Percentiles rank a stretch among this genome's conserved stretches.
Conservation (phyloP, 1,140 invertebrate species). For the Pseudachorutes palmiensis region DNA sequence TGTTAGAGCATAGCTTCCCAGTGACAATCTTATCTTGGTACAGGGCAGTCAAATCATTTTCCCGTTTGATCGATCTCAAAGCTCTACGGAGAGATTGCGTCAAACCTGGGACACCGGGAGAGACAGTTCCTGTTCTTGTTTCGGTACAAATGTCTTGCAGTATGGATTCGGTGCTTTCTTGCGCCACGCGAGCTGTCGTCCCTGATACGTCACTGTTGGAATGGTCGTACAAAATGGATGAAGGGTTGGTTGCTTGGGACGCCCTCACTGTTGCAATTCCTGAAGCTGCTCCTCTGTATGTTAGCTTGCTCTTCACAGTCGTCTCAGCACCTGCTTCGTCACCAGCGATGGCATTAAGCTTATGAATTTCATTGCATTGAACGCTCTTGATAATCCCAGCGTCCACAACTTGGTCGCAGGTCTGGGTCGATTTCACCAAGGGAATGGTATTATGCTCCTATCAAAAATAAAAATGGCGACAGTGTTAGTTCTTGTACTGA, state of each 20-base stretch:
- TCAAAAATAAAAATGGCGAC: not conserved
- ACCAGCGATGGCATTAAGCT: slow-evolving; percentile 7
- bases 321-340: slow-evolving; percentile 20
- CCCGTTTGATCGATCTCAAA: slow-evolving; percentile 40
- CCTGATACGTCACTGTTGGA: slow-evolving; percentile 47
- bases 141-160: slow-evolving; percentile 52
- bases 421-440: slow-evolving; percentile 19
- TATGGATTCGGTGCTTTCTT: slow-evolving; percentile 45
- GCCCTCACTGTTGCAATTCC: slow-evolving; percentile 15
- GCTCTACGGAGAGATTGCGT: slow-evolving; percentile 56
- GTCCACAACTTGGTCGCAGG: slow-evolving; percentile 24
- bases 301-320: slow-evolving; percentile 18
- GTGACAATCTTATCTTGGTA: slow-evolving; percentile 50
- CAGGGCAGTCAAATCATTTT: slow-evolving; percentile 59
- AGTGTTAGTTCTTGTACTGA: not conserved
- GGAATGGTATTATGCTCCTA: slow-evolving; percentile 25
- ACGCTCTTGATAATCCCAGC: slow-evolving; percentile 23
- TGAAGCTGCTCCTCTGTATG: not conserved
- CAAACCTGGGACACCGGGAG: slow-evolving; percentile 54
- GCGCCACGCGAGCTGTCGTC: slow-evolving; percentile 44
- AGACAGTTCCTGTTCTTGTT: slow-evolving; percentile 49
- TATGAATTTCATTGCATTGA: slow-evolving; percentile 29
- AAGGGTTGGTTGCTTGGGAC: slow-evolving; percentile 44
- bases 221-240: slow-evolving; percentile 62
- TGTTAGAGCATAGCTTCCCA: slow-evolving; percentile 21